A percentile compares a stretch with the other conserved stretches of the same genome.
Conservation (phyloP, 2,113 vertebrate genomes). For the Trachemys scripta region DNA sequence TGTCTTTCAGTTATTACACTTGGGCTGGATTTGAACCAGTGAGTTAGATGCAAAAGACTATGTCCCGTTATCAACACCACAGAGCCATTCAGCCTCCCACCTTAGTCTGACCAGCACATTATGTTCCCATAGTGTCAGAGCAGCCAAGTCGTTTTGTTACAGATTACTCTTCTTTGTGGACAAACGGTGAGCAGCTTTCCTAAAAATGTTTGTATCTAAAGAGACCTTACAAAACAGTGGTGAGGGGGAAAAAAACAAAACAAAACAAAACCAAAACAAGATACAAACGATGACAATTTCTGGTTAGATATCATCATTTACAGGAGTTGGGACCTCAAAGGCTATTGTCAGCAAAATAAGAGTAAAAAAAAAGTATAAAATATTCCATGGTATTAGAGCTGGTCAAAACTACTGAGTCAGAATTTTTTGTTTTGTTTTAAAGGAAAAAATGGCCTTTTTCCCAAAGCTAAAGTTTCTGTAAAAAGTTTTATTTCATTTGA, state of each 20-base stretch:
- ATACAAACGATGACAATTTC: not conserved
- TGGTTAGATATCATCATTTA: no score
- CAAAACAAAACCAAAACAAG: not conserved
- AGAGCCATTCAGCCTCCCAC: not conserved
- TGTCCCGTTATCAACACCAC: not conserved
- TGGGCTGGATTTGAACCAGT: not conserved
- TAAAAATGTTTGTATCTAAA: not conserved
- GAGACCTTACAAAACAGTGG: not conserved
- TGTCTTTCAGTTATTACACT: not conserved
- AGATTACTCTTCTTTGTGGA: not conserved
- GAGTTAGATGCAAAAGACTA: not conserved
- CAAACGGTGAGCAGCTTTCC: not conserved
- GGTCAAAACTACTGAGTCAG: not conserved
- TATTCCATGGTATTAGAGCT: not conserved
- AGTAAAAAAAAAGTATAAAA: not conserved
- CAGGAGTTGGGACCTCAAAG: not conserved
- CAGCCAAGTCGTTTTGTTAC: not conserved
- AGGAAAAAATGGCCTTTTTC: not conserved
- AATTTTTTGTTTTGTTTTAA: not conserved
- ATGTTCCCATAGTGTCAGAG: not conserved
- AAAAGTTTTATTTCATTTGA: not conserved
- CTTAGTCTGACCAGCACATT: not conserved
- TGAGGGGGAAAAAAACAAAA: not conserved
- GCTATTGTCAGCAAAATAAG: accelerated
- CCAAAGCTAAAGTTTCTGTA: not conserved